Evolutionary conservation across 1,140 invertebrate species (phyloP), one percentile per base, ranked within the genome.

Genomic region (Drosophila pallidifrons): DNA sequence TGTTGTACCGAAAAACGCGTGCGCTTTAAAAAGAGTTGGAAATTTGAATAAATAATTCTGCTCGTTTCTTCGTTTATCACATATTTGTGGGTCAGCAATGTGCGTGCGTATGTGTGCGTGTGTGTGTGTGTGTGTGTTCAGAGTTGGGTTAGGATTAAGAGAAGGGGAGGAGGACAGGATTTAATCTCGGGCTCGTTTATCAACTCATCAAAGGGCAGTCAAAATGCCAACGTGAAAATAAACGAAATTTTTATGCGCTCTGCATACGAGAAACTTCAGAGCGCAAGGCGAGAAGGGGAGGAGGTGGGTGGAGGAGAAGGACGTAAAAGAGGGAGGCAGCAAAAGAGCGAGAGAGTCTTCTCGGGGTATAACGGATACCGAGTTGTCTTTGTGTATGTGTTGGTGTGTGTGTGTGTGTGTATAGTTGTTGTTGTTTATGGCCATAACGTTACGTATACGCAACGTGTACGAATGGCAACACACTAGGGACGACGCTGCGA

Each of bases 391-490:
- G 60, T 28, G 61, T 75, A 47, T 59, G 65, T 64, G 20, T 1
- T 20, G 16, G 15, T 69, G 60, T 28, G 61, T 75, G 54, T 59
- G 49, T 64, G 38, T 46, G 49, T 61, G 10, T 64, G 10, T 77
- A 46, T 52, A 70, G 64, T 76, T 76, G 83, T 76, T 76, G 83
- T 82, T 87, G 72, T 82, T 88, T 80, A 88, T 75, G 59, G 79
- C 58, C 72, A 88, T 79, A 87, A 88, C 82, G 82, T 86, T 85
- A 85, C 83, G 83, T 89, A 88, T 88, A 88, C 83, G 83, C 83
- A 89, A 80, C 83, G 85, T 88, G 80, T 89, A 74, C 83, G 81
- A 88, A 88, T 77, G 79, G 80, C 83, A 77, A 87, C 74, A 79
- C 69, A 64, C 75, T 71, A 79, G 82, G 58, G 57, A 61, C 64